Conservation (phyloP, 2,888 invertebrate species). For the Biston betularia region DNA sequence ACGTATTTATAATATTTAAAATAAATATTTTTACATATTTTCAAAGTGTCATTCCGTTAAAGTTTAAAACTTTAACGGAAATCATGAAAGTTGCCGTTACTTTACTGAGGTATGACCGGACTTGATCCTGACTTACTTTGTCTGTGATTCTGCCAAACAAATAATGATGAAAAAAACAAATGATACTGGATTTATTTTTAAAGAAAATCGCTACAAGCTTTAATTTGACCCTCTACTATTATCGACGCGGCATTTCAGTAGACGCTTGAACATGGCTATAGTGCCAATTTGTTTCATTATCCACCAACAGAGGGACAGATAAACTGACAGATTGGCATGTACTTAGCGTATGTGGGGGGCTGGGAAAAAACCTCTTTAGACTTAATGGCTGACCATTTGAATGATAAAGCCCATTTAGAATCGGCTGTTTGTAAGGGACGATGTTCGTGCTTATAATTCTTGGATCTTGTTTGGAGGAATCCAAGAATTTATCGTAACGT, state of each 20-base stretch:
- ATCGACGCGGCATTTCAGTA: constrained; percentile 70
- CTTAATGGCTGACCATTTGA: constrained; percentile 51
- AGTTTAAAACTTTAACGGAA: too few relatives aligned
- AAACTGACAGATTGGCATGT: constrained; percentile 71
- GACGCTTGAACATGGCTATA: constrained; percentile 71
- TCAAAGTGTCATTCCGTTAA: too few relatives aligned
- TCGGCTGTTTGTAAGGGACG: constrained; percentile 19
- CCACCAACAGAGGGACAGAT: constrained; percentile 62
- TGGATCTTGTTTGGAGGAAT: constrained; percentile 5
- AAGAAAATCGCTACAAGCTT: constrained; percentile 27
- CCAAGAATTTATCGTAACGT: background rate
- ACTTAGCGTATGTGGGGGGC: constrained; percentile 59
- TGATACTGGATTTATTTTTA: background rate
- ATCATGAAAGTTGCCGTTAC: too few relatives aligned
- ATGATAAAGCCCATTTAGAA: constrained; percentile 40
- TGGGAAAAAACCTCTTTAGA: constrained; percentile 55
- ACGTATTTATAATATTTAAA: too few relatives aligned
- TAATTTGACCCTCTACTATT: constrained; percentile 44
- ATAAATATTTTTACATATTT: too few relatives aligned
- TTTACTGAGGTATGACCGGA: too few relatives aligned
- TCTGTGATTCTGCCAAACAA: background rate
- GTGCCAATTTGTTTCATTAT: constrained; percentile 81
- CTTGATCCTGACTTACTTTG: too few relatives aligned
- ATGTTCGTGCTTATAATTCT: constrained; percentile 3
- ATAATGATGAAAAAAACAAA: too few relatives aligned